phyloP scores from a whole-genome alignment of 2,888 invertebrate genomes.

The Eutolmus rufibarbis region DNA sequence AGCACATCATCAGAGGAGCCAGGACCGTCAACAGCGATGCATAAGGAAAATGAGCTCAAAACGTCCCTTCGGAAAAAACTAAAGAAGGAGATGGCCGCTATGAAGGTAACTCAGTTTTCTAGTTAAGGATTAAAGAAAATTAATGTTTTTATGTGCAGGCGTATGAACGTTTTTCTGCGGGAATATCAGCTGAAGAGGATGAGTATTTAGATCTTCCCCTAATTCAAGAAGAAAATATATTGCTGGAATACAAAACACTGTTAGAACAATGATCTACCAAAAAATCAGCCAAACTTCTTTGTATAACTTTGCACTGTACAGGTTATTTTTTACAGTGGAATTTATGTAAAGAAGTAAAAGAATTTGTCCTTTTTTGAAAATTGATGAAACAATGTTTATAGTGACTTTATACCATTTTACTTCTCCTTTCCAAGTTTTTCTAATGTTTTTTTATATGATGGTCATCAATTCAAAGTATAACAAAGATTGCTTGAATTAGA shows the following conservation, averaged over 20 bases:
- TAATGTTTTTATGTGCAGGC: conserved; percentile 61
- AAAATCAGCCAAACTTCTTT: neutral
- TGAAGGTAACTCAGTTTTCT: conserved; percentile 4
- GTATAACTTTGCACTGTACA: neutral
- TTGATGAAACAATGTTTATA: neutral
- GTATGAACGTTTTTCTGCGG: conserved; percentile 68
- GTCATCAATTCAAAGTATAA: too few species aligned
- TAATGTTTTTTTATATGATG: too few species aligned
- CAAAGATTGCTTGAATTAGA: too few species aligned
- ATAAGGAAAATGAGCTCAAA: conserved; percentile 44
- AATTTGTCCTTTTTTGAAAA: neutral
- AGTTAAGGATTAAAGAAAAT: neutral
- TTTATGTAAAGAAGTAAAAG: neutral
- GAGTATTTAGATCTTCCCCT: conserved; percentile 78
- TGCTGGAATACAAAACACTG: conserved; percentile 72
- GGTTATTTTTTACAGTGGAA: neutral
- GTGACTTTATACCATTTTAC: neutral
- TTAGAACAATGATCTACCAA: conserved; percentile 59
- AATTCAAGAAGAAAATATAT: conserved; percentile 72
- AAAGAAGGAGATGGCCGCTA: neutral
- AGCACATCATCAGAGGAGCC: neutral
- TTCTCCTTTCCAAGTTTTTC: neutral
- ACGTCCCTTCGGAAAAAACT: neutral
- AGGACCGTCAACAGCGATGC: conserved; percentile 51
- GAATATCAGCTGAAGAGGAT: conserved; percentile 69